These are phyloP conservation scores for Drosophila subpulchrella DNA, from an alignment of 1,140 invertebrate genomes.

Conservation along the genomic window DNA sequence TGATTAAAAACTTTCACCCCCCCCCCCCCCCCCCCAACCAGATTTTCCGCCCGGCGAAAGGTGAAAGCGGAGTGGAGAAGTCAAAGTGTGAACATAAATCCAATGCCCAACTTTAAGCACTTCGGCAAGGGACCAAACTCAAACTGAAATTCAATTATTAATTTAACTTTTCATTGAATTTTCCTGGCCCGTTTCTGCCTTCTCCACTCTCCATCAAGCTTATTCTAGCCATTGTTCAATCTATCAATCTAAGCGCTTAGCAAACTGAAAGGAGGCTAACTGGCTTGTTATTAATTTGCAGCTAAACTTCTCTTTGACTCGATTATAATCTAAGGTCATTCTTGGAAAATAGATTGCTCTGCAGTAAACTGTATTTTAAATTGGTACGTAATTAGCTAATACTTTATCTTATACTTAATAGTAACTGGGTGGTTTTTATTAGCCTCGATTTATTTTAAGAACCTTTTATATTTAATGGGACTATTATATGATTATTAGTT, in stretches of 20 bases:
- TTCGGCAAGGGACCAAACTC: conserved; percentile 20
- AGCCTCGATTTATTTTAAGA: neutral
- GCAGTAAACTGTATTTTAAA: neutral
- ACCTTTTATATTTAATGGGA: too few relatives aligned
- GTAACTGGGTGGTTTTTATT: neutral
- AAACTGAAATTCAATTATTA: conserved; percentile 68
- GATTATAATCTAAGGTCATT: conserved; percentile 17
- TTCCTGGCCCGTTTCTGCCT: neutral
- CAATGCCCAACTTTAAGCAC: conserved; percentile 35
- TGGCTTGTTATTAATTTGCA: conserved; percentile 32
- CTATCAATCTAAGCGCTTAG: conserved; percentile 30
- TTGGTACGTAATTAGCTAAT: neutral
- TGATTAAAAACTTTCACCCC: conserved; percentile 76
- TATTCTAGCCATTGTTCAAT: conserved; percentile 33
- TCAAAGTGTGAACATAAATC: conserved; percentile 60
- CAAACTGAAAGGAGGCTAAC: conserved; percentile 14
- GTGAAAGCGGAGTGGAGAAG: conserved; percentile 19
- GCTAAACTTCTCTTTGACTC: neutral
- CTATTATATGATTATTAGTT: neutral
- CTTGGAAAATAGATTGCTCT: neutral
- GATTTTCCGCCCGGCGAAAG: conserved; percentile 50
- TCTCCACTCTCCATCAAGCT: neutral
- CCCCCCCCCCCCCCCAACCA: conserved; percentile 18
- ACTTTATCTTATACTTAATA: too few relatives aligned
- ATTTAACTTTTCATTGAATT: conserved; percentile 60